Evolutionary conservation across 2,888 invertebrate genomes (phyloP).

Genomic region (Dione juno): DNA sequence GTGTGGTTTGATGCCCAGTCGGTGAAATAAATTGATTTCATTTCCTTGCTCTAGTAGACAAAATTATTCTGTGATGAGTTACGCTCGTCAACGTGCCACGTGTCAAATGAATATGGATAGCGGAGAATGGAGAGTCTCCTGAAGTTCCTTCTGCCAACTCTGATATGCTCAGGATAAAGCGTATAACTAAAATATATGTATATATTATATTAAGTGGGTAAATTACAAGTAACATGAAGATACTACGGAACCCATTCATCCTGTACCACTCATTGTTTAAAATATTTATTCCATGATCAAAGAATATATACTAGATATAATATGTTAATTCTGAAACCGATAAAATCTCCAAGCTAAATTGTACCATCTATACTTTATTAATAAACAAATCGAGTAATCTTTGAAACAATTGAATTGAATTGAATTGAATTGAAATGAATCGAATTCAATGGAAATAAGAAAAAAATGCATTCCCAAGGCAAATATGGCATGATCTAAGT

Average conservation of each 20-base stretch:
- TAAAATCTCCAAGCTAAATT: slow-evolving; percentile 31
- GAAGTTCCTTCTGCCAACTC: too few species aligned
- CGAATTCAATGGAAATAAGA: slow-evolving; percentile 30
- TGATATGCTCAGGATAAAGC: too few species aligned
- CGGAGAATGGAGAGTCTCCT: too few species aligned
- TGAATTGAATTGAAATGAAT: slow-evolving; percentile 30
- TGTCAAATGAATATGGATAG: too few species aligned
- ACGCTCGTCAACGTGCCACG: too few species aligned
- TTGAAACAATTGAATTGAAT: slow-evolving; percentile 39
- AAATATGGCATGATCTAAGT: slow-evolving; percentile 49
- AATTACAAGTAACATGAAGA: neutral
- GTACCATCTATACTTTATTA: slow-evolving; percentile 33
- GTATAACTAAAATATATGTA: too few species aligned
- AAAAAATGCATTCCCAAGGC: slow-evolving; percentile 44
- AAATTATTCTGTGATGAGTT: too few species aligned
- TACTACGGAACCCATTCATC: slow-evolving; percentile 7
- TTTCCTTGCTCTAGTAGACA: too few species aligned
- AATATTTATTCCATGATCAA: slow-evolving; percentile 36
- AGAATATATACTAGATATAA: slow-evolving; percentile 5
- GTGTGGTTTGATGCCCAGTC: too few species aligned
- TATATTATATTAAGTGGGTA: neutral
- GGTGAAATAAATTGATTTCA: too few species aligned
- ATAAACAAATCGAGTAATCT: slow-evolving; percentile 36
- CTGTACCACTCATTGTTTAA: neutral
- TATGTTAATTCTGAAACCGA: slow-evolving; percentile 17